Evolutionary conservation across 2,888 invertebrate genomes (phyloP).

Genomic region (Dicranocentrus wangi): DNA sequence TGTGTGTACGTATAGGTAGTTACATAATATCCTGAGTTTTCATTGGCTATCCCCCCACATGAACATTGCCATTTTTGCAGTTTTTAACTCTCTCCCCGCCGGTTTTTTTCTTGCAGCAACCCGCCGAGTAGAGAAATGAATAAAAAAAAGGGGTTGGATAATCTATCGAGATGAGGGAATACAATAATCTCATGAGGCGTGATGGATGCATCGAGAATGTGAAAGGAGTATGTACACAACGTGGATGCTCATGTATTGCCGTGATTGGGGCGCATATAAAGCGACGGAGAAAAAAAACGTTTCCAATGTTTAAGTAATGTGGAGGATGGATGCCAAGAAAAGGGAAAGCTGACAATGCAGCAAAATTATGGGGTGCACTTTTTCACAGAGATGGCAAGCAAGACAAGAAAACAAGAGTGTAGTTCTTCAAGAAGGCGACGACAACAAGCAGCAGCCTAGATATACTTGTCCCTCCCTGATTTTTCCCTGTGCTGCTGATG

Average conservation of each 20-base stretch:
- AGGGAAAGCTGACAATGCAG: slow-evolving; percentile 6
- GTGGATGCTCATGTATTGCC: no score
- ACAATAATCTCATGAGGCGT: no score
- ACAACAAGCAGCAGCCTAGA: not conserved
- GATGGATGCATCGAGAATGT: no score
- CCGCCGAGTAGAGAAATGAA: no score
- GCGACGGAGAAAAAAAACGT: no score
- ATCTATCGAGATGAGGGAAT: no score
- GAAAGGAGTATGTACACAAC: no score
- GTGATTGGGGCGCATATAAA: no score
- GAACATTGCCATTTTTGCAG: not conserved
- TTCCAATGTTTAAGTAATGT: not conserved
- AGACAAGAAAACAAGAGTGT: not conserved
- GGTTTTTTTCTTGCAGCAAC: no score
- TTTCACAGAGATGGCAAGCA: not conserved
- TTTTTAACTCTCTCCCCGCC: not conserved
- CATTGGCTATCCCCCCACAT: not conserved
- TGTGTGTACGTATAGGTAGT: not conserved
- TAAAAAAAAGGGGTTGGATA: no score
- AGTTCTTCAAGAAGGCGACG: not conserved
- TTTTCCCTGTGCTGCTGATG: slow-evolving; percentile 30
- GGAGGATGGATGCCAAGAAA: not conserved
- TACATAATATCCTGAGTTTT: not conserved
- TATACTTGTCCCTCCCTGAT: not conserved
- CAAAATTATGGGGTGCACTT: slow-evolving; percentile 8